Conservation (phyloP, 2,797 vertebrate species). For the Lophius americanus region DNA sequence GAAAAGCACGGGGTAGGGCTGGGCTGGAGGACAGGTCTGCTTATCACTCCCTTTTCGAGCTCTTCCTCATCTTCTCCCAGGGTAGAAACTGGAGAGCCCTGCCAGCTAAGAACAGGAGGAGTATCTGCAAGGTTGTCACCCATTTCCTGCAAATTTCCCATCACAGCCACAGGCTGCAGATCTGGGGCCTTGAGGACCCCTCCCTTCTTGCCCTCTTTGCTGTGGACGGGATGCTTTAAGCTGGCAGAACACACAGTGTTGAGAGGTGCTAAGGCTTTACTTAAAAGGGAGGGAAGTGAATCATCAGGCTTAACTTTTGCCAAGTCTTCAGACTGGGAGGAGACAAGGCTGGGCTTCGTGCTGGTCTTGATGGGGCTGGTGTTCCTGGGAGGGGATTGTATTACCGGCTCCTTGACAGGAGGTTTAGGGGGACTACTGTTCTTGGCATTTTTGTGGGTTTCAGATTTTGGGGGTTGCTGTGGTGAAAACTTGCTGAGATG, state of each 20-base stretch:
- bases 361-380: constrained; percentile 28
- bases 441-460: constrained; percentile 59
- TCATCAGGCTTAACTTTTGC: constrained; percentile 31
- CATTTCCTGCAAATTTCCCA: constrained; percentile 71
- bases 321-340: constrained; percentile 11
- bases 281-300: constrained; percentile 47
- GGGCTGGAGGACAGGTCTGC: constrained; percentile 80
- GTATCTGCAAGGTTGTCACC: constrained; percentile 80
- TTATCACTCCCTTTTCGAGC: constrained; percentile 73
- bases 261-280: constrained; percentile 60
- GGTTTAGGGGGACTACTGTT: constrained; percentile 29
- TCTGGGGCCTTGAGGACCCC: constrained; percentile 78
- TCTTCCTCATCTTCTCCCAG: constrained; percentile 81
- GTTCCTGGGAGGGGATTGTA: constrained; percentile 25
- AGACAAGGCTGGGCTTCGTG: constrained; percentile 3
- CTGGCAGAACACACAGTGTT: constrained; percentile 29
- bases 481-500: constrained; percentile 44
- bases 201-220: constrained; percentile 57
- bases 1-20: constrained; percentile 79
- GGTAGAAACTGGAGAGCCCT: constrained; percentile 81
- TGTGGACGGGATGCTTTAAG: constrained; percentile 27
- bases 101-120: constrained; percentile 84
- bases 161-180: constrained; percentile 78
- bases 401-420: constrained; percentile 18
- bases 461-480: constrained; percentile 56